Base-by-base conservation (phyloP, 2,113 vertebrate species). In the Ictidomys tridecemlineatus region DNA sequence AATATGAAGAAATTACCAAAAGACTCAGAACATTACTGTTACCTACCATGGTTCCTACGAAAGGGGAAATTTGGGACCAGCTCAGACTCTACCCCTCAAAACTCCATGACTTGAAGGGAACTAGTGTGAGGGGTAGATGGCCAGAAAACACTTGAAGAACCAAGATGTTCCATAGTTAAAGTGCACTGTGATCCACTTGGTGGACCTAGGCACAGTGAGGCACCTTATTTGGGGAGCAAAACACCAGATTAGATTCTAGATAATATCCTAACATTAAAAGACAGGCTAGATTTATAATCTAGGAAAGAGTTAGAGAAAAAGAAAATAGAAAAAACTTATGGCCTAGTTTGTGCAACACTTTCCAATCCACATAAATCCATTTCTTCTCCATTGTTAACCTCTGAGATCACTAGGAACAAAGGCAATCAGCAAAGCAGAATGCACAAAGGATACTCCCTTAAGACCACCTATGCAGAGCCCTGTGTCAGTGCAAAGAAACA, bases 251-350 rank as follows among this genome's bases (percentile, higher is more conserved):
- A 76, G 61, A 70, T 82, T 88, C 78, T 48, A 24, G 37, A 90
- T 61, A 84, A 78, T 92, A 89, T 56, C 28, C 48, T 86, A 32
- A 63, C 77, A 32, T 92, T 74, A 87, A 72, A 87, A 85, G 61
- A 70, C 20, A 65, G 37, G 45, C 48, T 79, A 53, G 34, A 51
- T 72, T 73, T 85, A 95, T 69, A 67, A 73, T 69, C n/a, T 30
- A 72, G n/a, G 89, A 58, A 92, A 7, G 30, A 30, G 58, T 24
- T 22, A 51, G 69, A 80, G 18, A 18, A 78, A 48, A 65, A 80
- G 10, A 92, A 73, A 85, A 73, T 2, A 94, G 17, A 51, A 51
- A 80, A 32, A 34, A 8, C 20, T 5, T 80, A 90, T 34, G 85
- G 32, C 26, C 39, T 53, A 5, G 9, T 67, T n/a, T 83, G 42